Conservation (phyloP, 1,140 invertebrate genomes). For the Drosophila simulans region DNA sequence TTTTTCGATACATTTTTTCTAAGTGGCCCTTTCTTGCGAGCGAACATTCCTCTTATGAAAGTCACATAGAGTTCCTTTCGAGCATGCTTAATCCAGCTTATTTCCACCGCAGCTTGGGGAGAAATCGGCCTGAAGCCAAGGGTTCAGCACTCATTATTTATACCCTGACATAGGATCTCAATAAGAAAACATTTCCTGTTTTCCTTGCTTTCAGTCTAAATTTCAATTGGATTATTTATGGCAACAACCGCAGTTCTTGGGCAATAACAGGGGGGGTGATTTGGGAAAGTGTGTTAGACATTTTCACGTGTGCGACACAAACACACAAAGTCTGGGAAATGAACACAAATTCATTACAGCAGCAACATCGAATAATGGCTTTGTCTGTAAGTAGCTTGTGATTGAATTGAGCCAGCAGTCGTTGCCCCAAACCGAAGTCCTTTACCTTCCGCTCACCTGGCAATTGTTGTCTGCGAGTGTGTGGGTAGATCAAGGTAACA, state of each 20-base stretch:
- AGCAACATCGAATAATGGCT: constrained; percentile 68
- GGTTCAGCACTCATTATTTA: constrained; percentile 32
- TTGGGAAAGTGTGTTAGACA: constrained; percentile 24
- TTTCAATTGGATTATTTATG: constrained; percentile 55
- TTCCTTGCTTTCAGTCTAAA: constrained; percentile 22
- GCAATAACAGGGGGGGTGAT: constrained; percentile 5
- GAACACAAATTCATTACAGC: constrained; percentile 65
- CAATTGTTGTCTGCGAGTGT: constrained; percentile 37
- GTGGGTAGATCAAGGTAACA: not conserved
- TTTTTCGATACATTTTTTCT: constrained; percentile 5
- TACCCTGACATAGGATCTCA: constrained; percentile 35
- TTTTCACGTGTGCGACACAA: constrained; percentile 54
- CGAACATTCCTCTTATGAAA: constrained; percentile 40
- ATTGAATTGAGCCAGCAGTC: constrained; percentile 74
- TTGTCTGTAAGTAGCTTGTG: constrained; percentile 80
- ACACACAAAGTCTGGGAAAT: constrained; percentile 19
- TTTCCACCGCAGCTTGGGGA: constrained; percentile 52
- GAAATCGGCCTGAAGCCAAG: constrained; percentile 19
- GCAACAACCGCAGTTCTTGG: constrained; percentile 21
- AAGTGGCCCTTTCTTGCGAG: constrained; percentile 14
- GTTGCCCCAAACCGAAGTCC: constrained; percentile 49
- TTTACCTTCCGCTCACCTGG: constrained; percentile 44
- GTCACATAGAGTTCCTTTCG: constrained; percentile 68
- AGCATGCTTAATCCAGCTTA: constrained; percentile 77
- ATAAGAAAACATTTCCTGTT: constrained; percentile 33